Evolutionary conservation across 2,797 vertebrate species (phyloP).

Genomic region (Anguilla anguilla): DNA sequence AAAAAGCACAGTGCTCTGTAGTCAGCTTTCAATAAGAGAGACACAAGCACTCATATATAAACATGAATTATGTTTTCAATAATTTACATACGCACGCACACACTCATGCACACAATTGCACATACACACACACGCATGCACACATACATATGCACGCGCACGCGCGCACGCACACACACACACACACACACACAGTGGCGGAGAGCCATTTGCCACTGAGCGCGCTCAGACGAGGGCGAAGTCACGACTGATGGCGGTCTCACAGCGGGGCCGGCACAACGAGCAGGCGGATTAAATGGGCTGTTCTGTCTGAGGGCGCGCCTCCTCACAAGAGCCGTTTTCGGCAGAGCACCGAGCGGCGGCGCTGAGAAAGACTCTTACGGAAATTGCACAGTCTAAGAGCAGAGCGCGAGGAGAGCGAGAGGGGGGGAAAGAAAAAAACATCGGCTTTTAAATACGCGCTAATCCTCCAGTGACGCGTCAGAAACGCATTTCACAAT

Average conservation of each 20-base stretch:
- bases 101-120: not conserved
- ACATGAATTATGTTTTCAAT: too few species aligned
- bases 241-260: constrained; percentile 40
- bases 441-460: constrained; percentile 26
- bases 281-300: constrained; percentile 32
- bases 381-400: not conserved
- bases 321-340: not conserved
- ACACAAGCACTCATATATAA: not conserved
- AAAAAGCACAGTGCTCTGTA: not conserved
- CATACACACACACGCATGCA: not conserved
- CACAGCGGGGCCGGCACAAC: constrained; percentile 32
- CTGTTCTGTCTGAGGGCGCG: not conserved
- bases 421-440: not conserved
- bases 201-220: constrained; percentile 20
- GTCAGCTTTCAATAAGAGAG: not conserved
- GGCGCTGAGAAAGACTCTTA: not conserved
- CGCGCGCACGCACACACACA: not conserved
- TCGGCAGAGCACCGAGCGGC: not conserved
- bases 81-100: not conserved
- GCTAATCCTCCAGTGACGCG: constrained; percentile 37
- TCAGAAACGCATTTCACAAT: constrained; percentile 1
- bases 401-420: not conserved
- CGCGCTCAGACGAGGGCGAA: constrained; percentile 28
- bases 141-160: not conserved
- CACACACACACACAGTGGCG: not conserved